phyloP scores from a whole-genome alignment of 2,797 vertebrate species.

The Gymnodraco acuticeps region DNA sequence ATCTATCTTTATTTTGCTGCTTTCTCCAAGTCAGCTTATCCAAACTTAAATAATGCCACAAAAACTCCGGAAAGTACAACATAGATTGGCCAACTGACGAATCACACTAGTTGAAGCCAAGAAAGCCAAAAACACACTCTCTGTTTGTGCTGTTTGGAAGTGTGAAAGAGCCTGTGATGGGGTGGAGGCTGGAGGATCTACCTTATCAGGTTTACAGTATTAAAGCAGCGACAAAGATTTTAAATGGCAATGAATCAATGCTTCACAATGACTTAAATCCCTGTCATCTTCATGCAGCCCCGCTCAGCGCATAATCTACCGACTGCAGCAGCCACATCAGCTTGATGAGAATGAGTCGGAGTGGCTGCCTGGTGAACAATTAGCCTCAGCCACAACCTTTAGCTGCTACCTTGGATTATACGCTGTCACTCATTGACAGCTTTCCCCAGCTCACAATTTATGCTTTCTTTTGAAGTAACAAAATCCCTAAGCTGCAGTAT shows the following conservation, averaged over 20 bases:
- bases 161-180: slow-evolving; percentile 1
- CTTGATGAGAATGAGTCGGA: slow-evolving; percentile 38
- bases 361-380: slow-evolving; percentile 63
- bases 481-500: slow-evolving; percentile 71
- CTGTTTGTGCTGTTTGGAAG: slow-evolving; percentile 14
- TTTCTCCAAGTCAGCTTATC: no score
- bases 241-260: slow-evolving; percentile 45
- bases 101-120: neutral
- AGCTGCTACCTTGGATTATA: slow-evolving; percentile 65
- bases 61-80: no score
- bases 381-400: slow-evolving; percentile 63
- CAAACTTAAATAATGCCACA: no score
- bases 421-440: slow-evolving; percentile 67
- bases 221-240: slow-evolving; percentile 40
- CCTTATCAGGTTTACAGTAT: slow-evolving; percentile 45
- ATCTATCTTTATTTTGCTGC: no score
- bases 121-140: neutral
- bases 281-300: slow-evolving; percentile 37
- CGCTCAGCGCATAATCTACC: slow-evolving; percentile 40
- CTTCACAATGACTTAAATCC: slow-evolving; percentile 45
- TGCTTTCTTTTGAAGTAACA: slow-evolving; percentile 76
- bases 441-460: slow-evolving; percentile 57
- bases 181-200: slow-evolving; percentile 13
- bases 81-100: neutral
- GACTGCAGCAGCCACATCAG: slow-evolving; percentile 39